Percentiles rank a stretch among this genome's conserved stretches.
phyloP scores from a whole-genome alignment of 2,113 vertebrate species.

The Galeopterus variegatus region DNA sequence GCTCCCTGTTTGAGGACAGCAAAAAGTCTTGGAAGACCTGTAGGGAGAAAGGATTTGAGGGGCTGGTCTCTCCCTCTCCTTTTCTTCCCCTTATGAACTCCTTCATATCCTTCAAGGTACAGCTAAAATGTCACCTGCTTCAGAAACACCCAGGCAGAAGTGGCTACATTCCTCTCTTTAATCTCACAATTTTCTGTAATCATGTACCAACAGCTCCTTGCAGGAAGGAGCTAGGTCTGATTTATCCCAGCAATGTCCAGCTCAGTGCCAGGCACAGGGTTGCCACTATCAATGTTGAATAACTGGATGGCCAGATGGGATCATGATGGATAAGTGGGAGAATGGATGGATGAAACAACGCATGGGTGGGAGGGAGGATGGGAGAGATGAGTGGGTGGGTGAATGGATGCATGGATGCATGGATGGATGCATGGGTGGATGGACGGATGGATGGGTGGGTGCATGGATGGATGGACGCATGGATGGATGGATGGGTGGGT shows the following conservation, averaged over 20 bases:
- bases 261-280: background rate
- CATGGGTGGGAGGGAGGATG: background rate
- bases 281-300: background rate
- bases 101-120: background rate
- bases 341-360: background rate
- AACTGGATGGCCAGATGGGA: background rate
- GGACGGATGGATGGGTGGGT: too few relatives aligned
- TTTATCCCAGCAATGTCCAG: background rate
- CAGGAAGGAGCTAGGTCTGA: slow-evolving; percentile 17
- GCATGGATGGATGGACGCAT: background rate
- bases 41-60: background rate
- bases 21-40: slow-evolving; percentile 4
- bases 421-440: background rate
- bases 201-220: background rate
- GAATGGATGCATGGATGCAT: background rate
- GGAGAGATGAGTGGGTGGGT: background rate
- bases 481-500: background rate
- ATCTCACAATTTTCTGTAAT: background rate
- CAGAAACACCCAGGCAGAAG: background rate
- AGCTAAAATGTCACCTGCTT: background rate
- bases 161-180: background rate
- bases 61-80: background rate
- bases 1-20: background rate
- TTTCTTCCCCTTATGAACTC: background rate
- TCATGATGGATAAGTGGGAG: background rate